Percentiles rank a stretch among this genome's conserved stretches.
Conservation (phyloP, 2,888 invertebrate genomes). For the Lepidochrysops patricia region DNA sequence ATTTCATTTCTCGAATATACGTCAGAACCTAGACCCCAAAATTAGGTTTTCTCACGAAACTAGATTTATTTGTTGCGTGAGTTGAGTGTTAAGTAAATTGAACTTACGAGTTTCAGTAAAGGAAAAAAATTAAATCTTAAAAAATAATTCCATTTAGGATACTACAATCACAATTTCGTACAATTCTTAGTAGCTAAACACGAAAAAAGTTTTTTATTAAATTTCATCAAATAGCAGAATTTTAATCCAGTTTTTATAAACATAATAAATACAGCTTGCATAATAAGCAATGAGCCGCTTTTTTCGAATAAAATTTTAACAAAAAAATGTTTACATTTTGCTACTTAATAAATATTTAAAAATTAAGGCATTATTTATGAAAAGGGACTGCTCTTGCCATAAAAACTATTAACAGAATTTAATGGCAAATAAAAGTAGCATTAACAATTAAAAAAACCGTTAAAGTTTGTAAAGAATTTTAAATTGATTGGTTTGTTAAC, state of each 20-base stretch:
- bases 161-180: too few species aligned
- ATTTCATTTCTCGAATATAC: background rate
- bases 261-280: too few species aligned
- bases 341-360: background rate
- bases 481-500: slow-evolving; percentile 6
- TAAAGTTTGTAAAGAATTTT: background rate
- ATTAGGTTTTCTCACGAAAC: slow-evolving; percentile 9
- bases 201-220: too few species aligned
- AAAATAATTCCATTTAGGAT: too few species aligned
- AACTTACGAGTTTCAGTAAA: slow-evolving; percentile 8
- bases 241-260: too few species aligned
- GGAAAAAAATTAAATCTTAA: too few species aligned
- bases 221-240: too few species aligned
- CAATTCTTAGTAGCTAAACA: too few species aligned
- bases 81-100: background rate
- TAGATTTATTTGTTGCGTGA: slow-evolving; percentile 11
- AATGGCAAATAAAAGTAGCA: background rate
- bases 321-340: too few species aligned
- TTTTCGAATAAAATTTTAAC: too few species aligned
- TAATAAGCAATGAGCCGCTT: too few species aligned
- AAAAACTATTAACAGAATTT: background rate
- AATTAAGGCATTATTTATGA: background rate
- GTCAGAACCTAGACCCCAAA: background rate
- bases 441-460: background rate
- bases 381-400: background rate